Evolutionary conservation across 2,797 vertebrate genomes (phyloP).

Genomic region (Mareca penelope): DNA sequence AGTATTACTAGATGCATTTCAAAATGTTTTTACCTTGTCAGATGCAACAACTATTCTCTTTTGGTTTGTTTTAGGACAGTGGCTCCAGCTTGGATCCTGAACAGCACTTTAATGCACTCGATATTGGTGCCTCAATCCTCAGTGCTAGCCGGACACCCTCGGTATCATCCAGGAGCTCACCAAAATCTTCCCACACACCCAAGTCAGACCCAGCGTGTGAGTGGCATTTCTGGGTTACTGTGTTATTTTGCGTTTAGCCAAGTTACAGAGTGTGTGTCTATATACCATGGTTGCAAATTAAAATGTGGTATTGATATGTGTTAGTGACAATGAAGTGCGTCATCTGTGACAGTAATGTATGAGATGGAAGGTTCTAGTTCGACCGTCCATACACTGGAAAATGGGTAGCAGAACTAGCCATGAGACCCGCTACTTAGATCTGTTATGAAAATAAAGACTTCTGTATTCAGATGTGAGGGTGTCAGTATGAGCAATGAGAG

Average conservation of each 20-base stretch:
- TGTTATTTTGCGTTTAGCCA: not conserved
- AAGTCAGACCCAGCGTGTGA: constrained; percentile 78
- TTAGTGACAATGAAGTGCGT: not conserved
- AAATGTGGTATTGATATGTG: fast-evolving
- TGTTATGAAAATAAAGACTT: not conserved
- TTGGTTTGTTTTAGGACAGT: constrained; percentile 72
- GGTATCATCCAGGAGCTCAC: constrained; percentile 78
- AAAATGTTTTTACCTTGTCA: not conserved
- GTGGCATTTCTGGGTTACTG: constrained; percentile 30
- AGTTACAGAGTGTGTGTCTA: not conserved
- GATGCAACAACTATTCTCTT: not conserved
- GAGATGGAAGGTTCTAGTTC: not conserved
- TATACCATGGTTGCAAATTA: not conserved
- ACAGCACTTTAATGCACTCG: constrained; percentile 75
- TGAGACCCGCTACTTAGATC: not conserved
- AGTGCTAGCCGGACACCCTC: constrained; percentile 74
- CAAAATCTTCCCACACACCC: constrained; percentile 78
- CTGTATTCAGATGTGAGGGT: not conserved
- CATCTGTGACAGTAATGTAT: not conserved
- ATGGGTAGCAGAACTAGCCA: not conserved
- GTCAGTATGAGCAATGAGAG: not conserved
- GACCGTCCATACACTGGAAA: not conserved
- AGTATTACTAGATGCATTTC: not conserved
- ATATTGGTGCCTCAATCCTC: constrained; percentile 74
- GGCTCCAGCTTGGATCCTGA: constrained; percentile 71